These are phyloP conservation scores for Solenopsis invicta DNA, from an alignment of 1,140 invertebrate species.

Conservation along the genomic window DNA sequence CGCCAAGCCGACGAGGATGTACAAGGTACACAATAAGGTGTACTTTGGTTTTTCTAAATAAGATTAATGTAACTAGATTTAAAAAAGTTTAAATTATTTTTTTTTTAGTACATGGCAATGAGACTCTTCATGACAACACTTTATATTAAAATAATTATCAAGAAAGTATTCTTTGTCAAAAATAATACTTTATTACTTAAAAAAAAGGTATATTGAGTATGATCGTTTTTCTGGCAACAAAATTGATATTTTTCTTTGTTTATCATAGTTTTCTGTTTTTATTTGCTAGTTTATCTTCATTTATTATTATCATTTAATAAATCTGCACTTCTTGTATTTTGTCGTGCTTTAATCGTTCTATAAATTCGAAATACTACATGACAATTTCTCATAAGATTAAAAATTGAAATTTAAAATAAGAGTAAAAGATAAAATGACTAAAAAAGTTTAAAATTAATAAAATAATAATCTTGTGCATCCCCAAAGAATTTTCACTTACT, in stretches of 20 bases:
- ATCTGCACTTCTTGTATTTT: neutral
- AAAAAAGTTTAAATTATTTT: no score
- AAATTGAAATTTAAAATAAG: no score
- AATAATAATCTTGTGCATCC: neutral
- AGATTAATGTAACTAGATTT: neutral
- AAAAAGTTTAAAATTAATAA: neutral
- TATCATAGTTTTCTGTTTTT: neutral
- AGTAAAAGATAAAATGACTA: no score
- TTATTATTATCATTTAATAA: neutral
- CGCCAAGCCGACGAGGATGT: conserved; percentile 97
- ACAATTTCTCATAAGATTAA: neutral
- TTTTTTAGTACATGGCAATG: no score
- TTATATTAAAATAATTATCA: no score
- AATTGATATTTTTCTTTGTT: neutral
- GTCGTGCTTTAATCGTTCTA: neutral
- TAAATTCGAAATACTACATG: neutral
- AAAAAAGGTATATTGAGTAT: no score
- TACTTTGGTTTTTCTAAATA: conserved; percentile 93
- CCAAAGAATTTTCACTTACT: conserved; percentile 88
- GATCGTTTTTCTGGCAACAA: no score
- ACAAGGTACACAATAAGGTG: conserved; percentile 96
- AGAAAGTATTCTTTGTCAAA: no score
- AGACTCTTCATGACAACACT: no score
- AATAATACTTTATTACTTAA: no score
- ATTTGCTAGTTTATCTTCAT: neutral